phyloP scores from a whole-genome alignment of 1,140 invertebrate genomes.

The Drosophila azteca region DNA sequence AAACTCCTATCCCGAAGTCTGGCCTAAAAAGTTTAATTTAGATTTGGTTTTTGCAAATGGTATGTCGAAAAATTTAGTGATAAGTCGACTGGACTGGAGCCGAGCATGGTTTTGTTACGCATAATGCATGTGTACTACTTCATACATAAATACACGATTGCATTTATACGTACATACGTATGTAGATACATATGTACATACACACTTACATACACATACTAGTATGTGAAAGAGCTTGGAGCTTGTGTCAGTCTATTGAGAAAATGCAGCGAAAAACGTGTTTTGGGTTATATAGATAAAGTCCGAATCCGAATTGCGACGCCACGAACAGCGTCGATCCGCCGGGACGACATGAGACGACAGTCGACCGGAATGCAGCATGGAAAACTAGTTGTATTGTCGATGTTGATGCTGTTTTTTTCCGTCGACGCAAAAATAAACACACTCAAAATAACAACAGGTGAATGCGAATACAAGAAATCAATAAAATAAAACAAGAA shows the following conservation, averaged over 20 bases:
- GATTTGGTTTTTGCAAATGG: slow-evolving; percentile 4
- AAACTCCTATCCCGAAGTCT: no score
- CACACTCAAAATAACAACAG: slow-evolving; percentile 72
- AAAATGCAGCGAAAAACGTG: slow-evolving; percentile 67
- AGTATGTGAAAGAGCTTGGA: slow-evolving; percentile 13
- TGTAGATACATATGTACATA: neutral
- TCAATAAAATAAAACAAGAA: slow-evolving; percentile 60
- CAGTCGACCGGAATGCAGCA: slow-evolving; percentile 64
- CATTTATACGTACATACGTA: neutral
- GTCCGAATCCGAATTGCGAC: slow-evolving; percentile 52
- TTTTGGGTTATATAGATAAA: slow-evolving; percentile 69
- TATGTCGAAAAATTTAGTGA: neutral
- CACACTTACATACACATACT: neutral
- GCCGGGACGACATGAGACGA: slow-evolving; percentile 38
- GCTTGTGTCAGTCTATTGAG: slow-evolving; percentile 50
- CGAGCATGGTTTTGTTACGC: slow-evolving; percentile 30
- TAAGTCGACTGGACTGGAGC: slow-evolving; percentile 2
- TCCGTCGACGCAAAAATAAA: slow-evolving; percentile 58
- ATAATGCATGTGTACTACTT: slow-evolving; percentile 21
- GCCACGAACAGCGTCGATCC: slow-evolving; percentile 29
- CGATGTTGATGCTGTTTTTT: slow-evolving; percentile 47
- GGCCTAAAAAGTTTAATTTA: no score
- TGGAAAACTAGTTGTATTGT: slow-evolving; percentile 75
- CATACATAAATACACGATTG: slow-evolving; percentile 2
- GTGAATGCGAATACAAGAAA: slow-evolving; percentile 77